Conservation (phyloP, 1,140 invertebrate genomes). For the Branchinecta lindahli region DNA sequence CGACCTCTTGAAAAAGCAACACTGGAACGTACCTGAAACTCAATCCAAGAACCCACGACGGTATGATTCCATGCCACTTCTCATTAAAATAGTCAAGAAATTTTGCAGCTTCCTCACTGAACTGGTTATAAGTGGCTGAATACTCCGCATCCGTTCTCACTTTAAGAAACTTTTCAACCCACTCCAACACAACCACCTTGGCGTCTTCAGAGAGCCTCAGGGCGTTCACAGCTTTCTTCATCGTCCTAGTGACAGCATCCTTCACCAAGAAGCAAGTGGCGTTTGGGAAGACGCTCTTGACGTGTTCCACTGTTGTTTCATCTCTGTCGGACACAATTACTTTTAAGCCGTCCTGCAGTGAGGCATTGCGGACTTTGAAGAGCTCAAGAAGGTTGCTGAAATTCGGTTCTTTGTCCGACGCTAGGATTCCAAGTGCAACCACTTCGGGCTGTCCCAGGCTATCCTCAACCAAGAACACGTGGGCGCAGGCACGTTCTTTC, state of each 20-base stretch:
- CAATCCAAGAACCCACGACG: neutral
- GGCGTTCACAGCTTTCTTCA: neutral
- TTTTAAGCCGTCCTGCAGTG: neutral
- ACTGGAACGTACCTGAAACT: neutral
- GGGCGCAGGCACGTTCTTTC: neutral
- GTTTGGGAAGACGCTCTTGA: neutral
- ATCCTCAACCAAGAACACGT: neutral
- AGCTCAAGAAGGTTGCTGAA: neutral
- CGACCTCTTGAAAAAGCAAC: too few relatives aligned
- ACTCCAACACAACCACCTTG: neutral
- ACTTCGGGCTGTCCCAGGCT: neutral
- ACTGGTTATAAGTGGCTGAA: neutral
- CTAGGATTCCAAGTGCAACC: neutral
- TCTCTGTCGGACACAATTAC: neutral
- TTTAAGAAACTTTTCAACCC: neutral
- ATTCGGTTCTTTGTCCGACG: conserved; percentile 2
- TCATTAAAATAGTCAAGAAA: neutral
- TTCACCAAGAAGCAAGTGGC: neutral
- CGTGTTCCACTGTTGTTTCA: neutral
- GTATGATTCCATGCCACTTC: neutral
- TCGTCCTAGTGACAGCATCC: neutral
- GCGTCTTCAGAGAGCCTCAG: neutral
- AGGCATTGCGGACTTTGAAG: neutral
- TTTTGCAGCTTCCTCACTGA: neutral
- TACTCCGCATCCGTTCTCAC: neutral